These are phyloP conservation scores for Cyanoramphus novaezelandiae DNA, from an alignment of 2,113 vertebrate species.

Conservation along the genomic window DNA sequence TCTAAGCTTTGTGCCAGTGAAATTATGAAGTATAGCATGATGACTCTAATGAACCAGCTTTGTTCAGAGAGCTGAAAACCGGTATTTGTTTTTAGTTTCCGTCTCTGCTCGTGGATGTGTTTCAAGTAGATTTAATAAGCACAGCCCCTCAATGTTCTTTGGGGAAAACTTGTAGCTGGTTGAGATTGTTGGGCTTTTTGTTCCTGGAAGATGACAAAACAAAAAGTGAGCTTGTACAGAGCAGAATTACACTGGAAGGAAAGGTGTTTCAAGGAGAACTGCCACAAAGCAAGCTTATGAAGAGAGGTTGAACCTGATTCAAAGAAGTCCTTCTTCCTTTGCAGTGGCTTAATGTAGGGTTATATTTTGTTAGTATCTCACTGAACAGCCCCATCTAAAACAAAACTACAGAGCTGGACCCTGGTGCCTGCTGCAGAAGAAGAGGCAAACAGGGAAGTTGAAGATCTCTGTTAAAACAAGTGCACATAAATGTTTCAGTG, in stretches of 20 bases:
- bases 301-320: background rate
- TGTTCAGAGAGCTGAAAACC: slow-evolving; percentile 21
- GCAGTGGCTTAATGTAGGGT: background rate
- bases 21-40: slow-evolving; percentile 38
- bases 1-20: slow-evolving; percentile 19
- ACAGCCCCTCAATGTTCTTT: background rate
- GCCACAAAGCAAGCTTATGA: background rate
- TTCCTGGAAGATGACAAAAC: background rate
- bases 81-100: slow-evolving; percentile 30
- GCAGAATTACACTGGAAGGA: background rate
- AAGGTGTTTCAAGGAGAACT: background rate
- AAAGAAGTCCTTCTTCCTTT: background rate
- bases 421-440: background rate
- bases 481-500: background rate
- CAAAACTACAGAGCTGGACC: background rate
- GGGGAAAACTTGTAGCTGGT: background rate
- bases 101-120: background rate
- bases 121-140: slow-evolving; percentile 19
- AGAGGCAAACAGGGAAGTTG: background rate
- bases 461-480: background rate
- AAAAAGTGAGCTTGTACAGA: background rate
- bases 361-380: background rate
- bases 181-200: background rate
- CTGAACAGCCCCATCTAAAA: background rate
- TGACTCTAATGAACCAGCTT: slow-evolving; percentile 43